Base-by-base conservation (phyloP, 2,888 invertebrate species). In the Hypercompe scribonia region DNA sequence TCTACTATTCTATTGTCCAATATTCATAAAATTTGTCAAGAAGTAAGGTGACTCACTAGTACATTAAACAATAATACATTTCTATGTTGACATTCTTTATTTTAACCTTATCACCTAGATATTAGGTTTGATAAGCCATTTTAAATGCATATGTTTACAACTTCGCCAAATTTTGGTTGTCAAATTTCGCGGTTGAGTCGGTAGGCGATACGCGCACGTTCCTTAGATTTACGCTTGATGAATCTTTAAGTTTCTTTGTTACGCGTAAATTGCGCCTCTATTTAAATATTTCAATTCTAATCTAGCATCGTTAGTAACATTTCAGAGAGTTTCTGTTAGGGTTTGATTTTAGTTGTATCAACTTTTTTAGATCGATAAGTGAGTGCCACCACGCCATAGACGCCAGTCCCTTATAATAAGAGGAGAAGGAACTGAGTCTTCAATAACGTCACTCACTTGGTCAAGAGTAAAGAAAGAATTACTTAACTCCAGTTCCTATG, bases 281-380 rank as follows among this genome's bases (percentile, higher is more conserved):
- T 46, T 46, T 42, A 39, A 65, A 65, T 39, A 65, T 28, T 65
- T 65, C n/a, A 39, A n/a, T 28, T 61, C 31, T 61, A 61, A 61
- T 61, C 61, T 31, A 58, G 13, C 31, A 15, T 15, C 18, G 28
- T 61, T 18, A 31, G 4, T 61, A 5, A 28, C 15, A 15, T 13
- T 61, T 18, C 2, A 2, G 31, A 54, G 15, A 42, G 24, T 8
- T 21, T 11, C 21, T 24, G 46, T 13, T 18, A 4, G 7, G 50
- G 24, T 50, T 10, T n/a, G n/a, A 50, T 24, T 50, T 24, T 24
- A 3, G 8, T 50, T 50, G 24, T 50, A 50, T 24, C 7, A 50
- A 21, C 8, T 42, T 50, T 24, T 50, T 50, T 50, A 24, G 24
- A 42, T 42, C 42, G 18, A 18, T 18, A 42, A 42, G 21, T 50